Conservation (phyloP, 2,797 vertebrate species). For the Yasuhikotakia modesta region DNA sequence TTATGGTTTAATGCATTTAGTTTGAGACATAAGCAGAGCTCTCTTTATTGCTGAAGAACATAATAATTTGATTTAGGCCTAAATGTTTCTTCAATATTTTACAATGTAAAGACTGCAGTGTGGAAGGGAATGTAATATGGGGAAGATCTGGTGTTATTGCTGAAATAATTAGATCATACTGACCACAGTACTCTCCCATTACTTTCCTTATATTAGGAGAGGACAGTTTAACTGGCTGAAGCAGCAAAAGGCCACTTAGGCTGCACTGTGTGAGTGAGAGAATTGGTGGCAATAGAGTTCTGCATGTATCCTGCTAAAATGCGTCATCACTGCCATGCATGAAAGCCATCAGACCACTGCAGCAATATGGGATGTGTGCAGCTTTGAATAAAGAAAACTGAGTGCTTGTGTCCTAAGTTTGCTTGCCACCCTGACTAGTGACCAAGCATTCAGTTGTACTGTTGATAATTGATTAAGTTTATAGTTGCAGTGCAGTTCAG, state of each 20-base stretch:
- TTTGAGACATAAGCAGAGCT: constrained; percentile 1
- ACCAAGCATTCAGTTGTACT: constrained; percentile 15
- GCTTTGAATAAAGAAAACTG: constrained; percentile 26
- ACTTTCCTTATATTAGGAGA: constrained; percentile 1
- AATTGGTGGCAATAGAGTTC: not conserved
- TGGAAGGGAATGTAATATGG: not conserved
- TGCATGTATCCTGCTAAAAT: not conserved
- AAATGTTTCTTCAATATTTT: constrained; percentile 2
- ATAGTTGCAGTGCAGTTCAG: not conserved
- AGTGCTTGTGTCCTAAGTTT: not conserved
- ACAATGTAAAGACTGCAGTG: not conserved
- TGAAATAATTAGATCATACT: constrained; percentile 20
- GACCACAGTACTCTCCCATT: not conserved
- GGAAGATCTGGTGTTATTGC: constrained; percentile 7
- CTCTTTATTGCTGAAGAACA: not conserved
- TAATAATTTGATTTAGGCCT: not conserved
- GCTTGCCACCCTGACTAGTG: constrained; percentile 9
- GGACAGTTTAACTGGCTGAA: not conserved
- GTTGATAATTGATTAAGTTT: constrained; percentile 13
- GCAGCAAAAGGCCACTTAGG: constrained; percentile 12
- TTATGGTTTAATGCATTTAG: not conserved
- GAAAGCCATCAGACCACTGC: constrained; percentile 5
- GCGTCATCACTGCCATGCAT: constrained; percentile 6
- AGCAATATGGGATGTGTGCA: constrained; percentile 21
- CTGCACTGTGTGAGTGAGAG: not conserved